phyloP scores from a whole-genome alignment of 2,113 vertebrate species.

The Anguilla rostrata region DNA sequence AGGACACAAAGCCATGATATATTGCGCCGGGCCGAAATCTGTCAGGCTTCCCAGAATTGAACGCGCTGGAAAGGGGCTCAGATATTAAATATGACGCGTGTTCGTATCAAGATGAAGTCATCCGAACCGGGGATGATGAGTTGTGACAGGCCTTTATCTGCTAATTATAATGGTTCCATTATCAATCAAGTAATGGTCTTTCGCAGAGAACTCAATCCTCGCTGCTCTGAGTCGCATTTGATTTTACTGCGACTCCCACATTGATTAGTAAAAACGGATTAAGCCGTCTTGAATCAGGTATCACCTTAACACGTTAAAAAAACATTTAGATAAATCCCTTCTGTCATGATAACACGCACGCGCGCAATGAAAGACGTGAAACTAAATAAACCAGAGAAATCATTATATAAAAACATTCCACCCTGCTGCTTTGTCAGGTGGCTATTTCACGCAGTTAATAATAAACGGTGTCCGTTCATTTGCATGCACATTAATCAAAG shows the following conservation, averaged over 20 bases:
- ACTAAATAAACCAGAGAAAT: not conserved
- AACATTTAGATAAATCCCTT: not conserved
- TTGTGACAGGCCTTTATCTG: not conserved
- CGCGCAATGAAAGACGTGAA: too few relatives aligned
- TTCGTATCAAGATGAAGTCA: not conserved
- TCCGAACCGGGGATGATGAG: not conserved
- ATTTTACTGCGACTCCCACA: not conserved
- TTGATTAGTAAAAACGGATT: not conserved
- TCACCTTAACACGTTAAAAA: not conserved
- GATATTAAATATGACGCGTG: not conserved
- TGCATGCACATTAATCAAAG: not conserved
- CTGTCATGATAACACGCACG: not conserved
- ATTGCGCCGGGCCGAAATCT: not conserved
- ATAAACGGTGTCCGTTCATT: not conserved
- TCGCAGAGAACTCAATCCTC: not conserved
- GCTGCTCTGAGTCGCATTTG: not conserved
- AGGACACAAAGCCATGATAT: not conserved
- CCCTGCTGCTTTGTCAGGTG: not conserved
- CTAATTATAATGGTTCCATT: not conserved
- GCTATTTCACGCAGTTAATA: not conserved
- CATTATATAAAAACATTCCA: not conserved
- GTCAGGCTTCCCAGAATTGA: not conserved
- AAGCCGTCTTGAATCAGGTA: not conserved
- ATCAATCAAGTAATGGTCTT: slow-evolving; percentile 1
- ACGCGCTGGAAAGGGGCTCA: not conserved